Conservation (phyloP, 1,140 invertebrate genomes). For the Neomicropteryx cornuta region DNA sequence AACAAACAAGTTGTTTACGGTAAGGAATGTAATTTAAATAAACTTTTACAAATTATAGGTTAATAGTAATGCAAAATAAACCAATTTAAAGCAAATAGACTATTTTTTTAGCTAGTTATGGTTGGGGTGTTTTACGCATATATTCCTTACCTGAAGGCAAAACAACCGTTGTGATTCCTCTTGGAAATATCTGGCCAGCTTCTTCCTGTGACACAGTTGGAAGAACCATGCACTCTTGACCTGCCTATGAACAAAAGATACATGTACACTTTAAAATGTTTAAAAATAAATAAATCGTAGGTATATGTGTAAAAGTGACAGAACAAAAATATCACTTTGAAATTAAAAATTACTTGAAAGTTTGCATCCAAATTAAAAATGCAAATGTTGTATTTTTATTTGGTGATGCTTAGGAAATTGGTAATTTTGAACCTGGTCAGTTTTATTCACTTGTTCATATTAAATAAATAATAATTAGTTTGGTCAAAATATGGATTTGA, state of each 20-base stretch:
- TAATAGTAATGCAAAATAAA: not conserved
- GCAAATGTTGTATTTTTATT: not conserved
- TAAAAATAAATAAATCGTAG: too few relatives aligned
- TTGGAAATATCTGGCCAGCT: constrained; percentile 53
- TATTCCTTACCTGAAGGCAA: constrained; percentile 77
- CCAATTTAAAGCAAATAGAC: not conserved
- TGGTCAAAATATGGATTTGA: too few relatives aligned
- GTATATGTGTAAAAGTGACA: too few relatives aligned
- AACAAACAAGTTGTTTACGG: too few relatives aligned
- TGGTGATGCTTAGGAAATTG: not conserved
- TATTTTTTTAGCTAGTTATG: constrained; percentile 17
- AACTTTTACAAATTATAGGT: too few relatives aligned
- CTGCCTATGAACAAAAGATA: constrained; percentile 31
- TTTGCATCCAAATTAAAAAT: not conserved
- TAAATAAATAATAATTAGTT: too few relatives aligned
- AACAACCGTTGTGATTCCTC: constrained; percentile 48
- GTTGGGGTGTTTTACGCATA: constrained; percentile 57
- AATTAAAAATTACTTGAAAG: too few relatives aligned
- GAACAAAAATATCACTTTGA: constrained; percentile 3
- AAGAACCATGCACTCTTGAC: constrained; percentile 75
- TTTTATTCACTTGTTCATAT: too few relatives aligned
- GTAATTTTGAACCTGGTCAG: not conserved
- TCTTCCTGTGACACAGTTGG: constrained; percentile 63
- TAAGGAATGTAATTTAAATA: too few relatives aligned
- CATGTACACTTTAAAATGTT: not conserved